These are phyloP conservation scores for Platynereis dumerilii DNA, from an alignment of 2,888 invertebrate genomes.

Conservation along the genomic window DNA sequence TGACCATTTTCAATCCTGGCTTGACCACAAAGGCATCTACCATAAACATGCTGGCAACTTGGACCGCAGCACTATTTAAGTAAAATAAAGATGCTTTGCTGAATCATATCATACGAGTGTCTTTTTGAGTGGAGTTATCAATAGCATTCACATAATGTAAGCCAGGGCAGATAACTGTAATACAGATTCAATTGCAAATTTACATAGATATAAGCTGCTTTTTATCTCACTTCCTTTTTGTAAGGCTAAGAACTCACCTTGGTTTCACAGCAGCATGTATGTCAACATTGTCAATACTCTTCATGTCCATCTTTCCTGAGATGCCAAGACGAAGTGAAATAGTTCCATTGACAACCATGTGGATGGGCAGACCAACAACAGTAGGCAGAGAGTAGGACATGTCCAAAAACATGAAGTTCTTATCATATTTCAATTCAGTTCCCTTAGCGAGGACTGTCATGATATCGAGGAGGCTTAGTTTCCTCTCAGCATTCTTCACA, in stretches of 20 bases:
- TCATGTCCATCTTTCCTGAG: slow-evolving; percentile 79
- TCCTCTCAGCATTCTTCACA: slow-evolving; percentile 14
- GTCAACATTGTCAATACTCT: slow-evolving; percentile 69
- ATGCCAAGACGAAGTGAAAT: slow-evolving; percentile 84
- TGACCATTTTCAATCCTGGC: slow-evolving; percentile 81
- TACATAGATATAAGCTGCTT: not conserved
- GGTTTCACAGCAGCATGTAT: slow-evolving; percentile 83
- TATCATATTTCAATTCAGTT: slow-evolving; percentile 69
- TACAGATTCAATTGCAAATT: too few species aligned
- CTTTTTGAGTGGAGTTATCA: not conserved
- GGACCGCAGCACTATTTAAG: slow-evolving; percentile 76
- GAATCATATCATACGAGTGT: not conserved
- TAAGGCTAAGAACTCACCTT: slow-evolving; percentile 74
- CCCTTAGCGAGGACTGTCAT: slow-evolving; percentile 69
- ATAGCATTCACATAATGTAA: too few species aligned
- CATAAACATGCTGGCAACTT: slow-evolving; percentile 83
- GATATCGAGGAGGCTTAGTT: slow-evolving; percentile 64
- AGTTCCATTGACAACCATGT: slow-evolving; percentile 84
- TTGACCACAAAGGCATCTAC: slow-evolving; percentile 81
- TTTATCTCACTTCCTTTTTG: slow-evolving; percentile 75
- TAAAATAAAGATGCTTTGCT: not conserved
- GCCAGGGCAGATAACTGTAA: too few species aligned
- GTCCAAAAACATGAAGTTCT: slow-evolving; percentile 78
- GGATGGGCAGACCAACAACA: slow-evolving; percentile 82
- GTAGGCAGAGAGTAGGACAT: slow-evolving; percentile 85